Base-by-base conservation (phyloP, 2,797 vertebrate genomes). In the Neoniphon sammara region DNA sequence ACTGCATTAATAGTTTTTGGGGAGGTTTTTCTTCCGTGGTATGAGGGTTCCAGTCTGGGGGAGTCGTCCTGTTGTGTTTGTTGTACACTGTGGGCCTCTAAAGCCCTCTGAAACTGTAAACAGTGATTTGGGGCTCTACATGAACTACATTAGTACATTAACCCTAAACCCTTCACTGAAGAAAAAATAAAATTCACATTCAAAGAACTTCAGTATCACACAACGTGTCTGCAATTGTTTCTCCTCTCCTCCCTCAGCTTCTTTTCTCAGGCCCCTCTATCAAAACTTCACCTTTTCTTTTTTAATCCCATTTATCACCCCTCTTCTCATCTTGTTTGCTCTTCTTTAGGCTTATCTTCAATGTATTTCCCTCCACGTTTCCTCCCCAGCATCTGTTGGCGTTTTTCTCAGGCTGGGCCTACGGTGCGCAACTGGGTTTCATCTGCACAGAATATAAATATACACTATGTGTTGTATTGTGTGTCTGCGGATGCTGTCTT, bases 321-420 rank as follows among this genome's bases (percentile, higher is more conserved):
- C 34, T 47, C 21, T 54, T 20, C n/a, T 54, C 20, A 58, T 27
- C 56, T 59, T 74, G 34, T 80, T 79, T 75, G 42, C 42, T 71
- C 70, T 25, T 69, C 63, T 70, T 66, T 55, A 68, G 25, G 67
- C 71, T 82, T 67, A 73, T 71, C 61, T 58, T 76, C 75, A 31
- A 61, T 61, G 63, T 34, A 27, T 34, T 60, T 64, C 23, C 15
- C 23, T 66, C 18, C 31, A 75, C 67, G 72, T 54, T 14, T 36
- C 30, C 36, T n/a, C 49, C 77, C 70, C 44, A 34, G 65, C 65
- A 55, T 71, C 52, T 63, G 34, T 60, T 66, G 62, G 61, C 67
- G 56, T 58, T 15, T 80, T 82, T 82, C 76, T 82, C 52, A 74
- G 83, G 84, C 81, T 52, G 59, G 56, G 21, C 14, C 63, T 53